A percentile compares a stretch with the other conserved stretches of the same genome.
Conservation (phyloP, 2,888 invertebrate species). For the Phragmatobia fuliginosa region DNA sequence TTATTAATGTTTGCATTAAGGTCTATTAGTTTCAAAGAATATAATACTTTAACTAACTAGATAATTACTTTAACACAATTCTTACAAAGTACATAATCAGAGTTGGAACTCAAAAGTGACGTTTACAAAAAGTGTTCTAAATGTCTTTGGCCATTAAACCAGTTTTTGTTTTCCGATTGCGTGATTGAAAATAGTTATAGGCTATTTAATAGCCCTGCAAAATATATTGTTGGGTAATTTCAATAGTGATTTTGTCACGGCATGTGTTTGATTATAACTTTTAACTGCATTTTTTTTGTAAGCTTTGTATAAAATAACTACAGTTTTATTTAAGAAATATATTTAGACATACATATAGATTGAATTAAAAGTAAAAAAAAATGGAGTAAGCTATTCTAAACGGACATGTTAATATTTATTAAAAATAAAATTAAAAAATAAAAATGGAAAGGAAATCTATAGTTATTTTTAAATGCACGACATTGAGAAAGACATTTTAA, state of each 20-base stretch:
- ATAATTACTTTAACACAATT: neutral
- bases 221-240: constrained; percentile 46
- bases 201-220: constrained; percentile 47
- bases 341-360: neutral
- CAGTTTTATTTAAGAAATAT: neutral
- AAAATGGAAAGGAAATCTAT: neutral
- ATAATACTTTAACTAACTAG: no score
- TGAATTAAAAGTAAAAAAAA: neutral
- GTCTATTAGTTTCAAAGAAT: neutral
- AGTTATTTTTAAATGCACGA: neutral
- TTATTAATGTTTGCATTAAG: neutral
- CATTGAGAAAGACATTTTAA: neutral
- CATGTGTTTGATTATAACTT: constrained; percentile 26
- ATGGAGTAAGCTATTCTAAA: neutral
- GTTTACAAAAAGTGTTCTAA: neutral
- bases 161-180: constrained; percentile 29
- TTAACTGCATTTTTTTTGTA: constrained; percentile 20
- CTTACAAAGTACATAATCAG: neutral
- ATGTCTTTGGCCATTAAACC: neutral
- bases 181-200: constrained; percentile 38
- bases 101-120: neutral
- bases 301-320: neutral
- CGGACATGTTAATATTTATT: neutral
- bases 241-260: constrained; percentile 38
- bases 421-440: neutral